phyloP scores from a whole-genome alignment of 2,113 vertebrate species.

The Brachypodius melanocephalos region DNA sequence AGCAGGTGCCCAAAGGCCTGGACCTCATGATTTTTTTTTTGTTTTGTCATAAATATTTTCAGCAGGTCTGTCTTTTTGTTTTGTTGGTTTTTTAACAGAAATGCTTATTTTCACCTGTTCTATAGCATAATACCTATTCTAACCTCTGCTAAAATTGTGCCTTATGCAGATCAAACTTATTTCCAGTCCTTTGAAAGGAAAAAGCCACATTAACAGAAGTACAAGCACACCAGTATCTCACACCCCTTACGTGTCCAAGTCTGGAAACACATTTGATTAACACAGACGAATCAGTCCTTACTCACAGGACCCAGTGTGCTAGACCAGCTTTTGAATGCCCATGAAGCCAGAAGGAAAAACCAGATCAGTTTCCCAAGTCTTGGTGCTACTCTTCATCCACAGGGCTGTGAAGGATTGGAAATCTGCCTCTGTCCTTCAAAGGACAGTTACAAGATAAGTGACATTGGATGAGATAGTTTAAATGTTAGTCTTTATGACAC shows the following conservation, averaged over 20 bases:
- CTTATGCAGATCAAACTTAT: background rate
- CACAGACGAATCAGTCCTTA: background rate
- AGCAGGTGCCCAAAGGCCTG: background rate
- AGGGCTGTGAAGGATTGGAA: background rate
- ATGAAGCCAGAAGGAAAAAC: background rate
- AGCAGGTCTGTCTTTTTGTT: background rate
- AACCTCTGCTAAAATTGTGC: background rate
- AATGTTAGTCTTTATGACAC: background rate
- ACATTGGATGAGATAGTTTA: background rate
- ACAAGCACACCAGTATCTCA: background rate
- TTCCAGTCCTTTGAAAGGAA: background rate
- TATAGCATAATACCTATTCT: background rate
- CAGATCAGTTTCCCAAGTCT: background rate
- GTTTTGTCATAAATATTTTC: background rate
- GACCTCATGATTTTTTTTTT: background rate
- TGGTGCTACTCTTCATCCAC: background rate
- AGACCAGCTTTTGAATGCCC: background rate
- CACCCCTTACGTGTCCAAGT: fast-evolving
- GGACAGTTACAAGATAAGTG: background rate
- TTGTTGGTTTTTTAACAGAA: background rate
- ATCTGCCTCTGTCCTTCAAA: fast-evolving
- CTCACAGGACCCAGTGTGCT: background rate
- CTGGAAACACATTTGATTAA: background rate
- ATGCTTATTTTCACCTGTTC: background rate
- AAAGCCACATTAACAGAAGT: background rate